Percentiles rank a stretch among this genome's conserved stretches.
Evolutionary conservation across 2,797 vertebrate species (phyloP).

Genomic region (Denticeps clupeoides): DNA sequence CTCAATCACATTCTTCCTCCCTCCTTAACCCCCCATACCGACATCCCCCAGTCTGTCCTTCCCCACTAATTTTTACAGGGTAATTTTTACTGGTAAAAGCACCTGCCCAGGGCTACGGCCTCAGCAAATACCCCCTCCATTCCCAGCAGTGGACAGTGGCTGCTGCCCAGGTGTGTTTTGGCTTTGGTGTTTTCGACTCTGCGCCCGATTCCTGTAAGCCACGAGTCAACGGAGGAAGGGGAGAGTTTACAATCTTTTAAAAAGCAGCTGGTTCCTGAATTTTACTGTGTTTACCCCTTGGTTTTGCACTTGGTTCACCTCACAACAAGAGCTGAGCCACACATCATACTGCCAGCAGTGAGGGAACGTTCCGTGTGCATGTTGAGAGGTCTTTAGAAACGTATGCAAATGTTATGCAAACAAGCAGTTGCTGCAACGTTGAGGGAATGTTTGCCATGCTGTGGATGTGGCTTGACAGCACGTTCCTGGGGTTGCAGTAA

Average conservation of each 20-base stretch:
- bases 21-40: background rate
- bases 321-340: background rate
- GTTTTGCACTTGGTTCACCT: background rate
- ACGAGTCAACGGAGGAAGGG: background rate
- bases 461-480: constrained; percentile 56
- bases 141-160: constrained; percentile 1
- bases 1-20: constrained; percentile 12
- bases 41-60: background rate
- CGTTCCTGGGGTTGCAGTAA: constrained; percentile 62
- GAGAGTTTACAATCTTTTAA: background rate
- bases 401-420: no score
- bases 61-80: background rate
- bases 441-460: constrained; percentile 38
- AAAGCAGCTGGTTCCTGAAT: background rate
- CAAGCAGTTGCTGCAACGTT: background rate
- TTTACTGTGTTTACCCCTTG: background rate
- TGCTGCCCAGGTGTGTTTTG: background rate
- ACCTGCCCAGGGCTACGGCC: constrained; percentile 1
- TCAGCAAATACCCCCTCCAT: background rate
- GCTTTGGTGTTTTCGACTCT: background rate
- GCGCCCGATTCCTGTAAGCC: background rate
- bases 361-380: no score
- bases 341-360: no score
- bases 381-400: no score
- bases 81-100: background rate